Percentiles rank a stretch among this genome's conserved stretches.
Evolutionary conservation across 2,113 vertebrate species (phyloP).

Genomic region (Microcebus ravelobensis): DNA sequence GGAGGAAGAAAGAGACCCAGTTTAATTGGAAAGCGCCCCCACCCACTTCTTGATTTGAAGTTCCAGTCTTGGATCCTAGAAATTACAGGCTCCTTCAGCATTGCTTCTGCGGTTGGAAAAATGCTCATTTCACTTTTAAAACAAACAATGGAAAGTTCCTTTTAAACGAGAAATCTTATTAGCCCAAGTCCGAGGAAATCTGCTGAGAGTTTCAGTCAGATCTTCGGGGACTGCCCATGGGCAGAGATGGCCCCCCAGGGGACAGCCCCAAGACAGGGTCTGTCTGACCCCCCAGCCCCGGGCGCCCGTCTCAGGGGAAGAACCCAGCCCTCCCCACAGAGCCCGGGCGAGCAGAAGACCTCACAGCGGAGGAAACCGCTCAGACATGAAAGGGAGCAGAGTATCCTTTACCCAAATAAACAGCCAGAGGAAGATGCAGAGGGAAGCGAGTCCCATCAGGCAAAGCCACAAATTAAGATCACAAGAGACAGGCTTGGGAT

Average conservation of each 20-base stretch:
- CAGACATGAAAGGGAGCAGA: conserved; percentile 79
- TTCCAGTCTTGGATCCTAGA: conserved; percentile 77
- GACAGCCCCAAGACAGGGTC: neutral
- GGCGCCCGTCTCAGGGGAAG: conserved; percentile 22
- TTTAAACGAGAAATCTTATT: conserved; percentile 80
- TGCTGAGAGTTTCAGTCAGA: conserved; percentile 12
- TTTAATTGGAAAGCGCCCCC: conserved; percentile 72
- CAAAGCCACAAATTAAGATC: conserved; percentile 82
- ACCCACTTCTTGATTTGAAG: conserved; percentile 66
- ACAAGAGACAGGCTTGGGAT: conserved; percentile 56
- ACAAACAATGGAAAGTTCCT: conserved; percentile 84
- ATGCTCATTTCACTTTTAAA: conserved; percentile 83
- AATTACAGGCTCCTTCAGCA: conserved; percentile 81
- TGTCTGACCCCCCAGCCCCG: neutral
- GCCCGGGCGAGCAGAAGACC: conserved; percentile 35
- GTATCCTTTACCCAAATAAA: conserved; percentile 78
- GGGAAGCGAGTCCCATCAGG: conserved; percentile 75
- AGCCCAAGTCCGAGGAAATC: conserved; percentile 69
- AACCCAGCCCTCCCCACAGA: neutral
- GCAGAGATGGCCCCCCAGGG: neutral
- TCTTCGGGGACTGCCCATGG: neutral
- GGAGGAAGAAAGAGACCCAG: conserved; percentile 17
- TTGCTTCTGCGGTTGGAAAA: conserved; percentile 81
- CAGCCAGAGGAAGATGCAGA: conserved; percentile 69
- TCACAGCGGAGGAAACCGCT: conserved; percentile 73